phyloP scores from a whole-genome alignment of 2,888 invertebrate genomes.

The Athrips mouffetella region DNA sequence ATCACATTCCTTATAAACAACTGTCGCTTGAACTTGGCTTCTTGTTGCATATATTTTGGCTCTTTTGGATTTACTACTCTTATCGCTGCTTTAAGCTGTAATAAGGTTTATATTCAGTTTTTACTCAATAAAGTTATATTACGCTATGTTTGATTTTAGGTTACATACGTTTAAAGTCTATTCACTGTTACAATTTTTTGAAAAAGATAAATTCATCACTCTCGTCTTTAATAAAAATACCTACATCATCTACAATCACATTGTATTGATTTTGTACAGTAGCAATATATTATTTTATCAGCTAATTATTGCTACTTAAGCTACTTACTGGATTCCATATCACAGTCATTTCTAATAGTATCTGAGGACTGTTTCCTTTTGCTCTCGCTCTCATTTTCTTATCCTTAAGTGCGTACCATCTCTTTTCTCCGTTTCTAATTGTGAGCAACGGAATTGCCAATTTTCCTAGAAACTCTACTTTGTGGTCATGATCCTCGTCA shows the following conservation, averaged over 20 bases:
- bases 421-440: slow-evolving; percentile 92
- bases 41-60: slow-evolving; percentile 95
- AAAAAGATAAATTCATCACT: too few relatives aligned
- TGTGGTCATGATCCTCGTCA: slow-evolving; percentile 98
- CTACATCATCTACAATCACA: too few relatives aligned
- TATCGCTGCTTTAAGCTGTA: slow-evolving; percentile 89
- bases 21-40: slow-evolving; percentile 96
- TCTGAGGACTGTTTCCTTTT: slow-evolving; percentile 94
- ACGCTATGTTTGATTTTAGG: too few relatives aligned
- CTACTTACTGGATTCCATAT: slow-evolving; percentile 91
- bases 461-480: slow-evolving; percentile 98
- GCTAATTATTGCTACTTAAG: too few relatives aligned
- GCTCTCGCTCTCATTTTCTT: slow-evolving; percentile 92
- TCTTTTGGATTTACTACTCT: slow-evolving; percentile 96
- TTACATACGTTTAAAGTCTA: too few relatives aligned
- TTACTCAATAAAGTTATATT: too few relatives aligned
- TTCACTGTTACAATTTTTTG: too few relatives aligned
- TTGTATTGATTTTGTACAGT: too few relatives aligned
- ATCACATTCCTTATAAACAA: slow-evolving; percentile 96
- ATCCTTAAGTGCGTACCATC: slow-evolving; percentile 98
- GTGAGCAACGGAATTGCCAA: slow-evolving; percentile 91
- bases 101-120: slow-evolving; percentile 4
- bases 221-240: not conserved
- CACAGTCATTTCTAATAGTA: slow-evolving; percentile 93
- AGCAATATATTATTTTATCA: too few relatives aligned